Conservation (phyloP, 2,797 vertebrate genomes). For the Leptatherina wallacei region DNA sequence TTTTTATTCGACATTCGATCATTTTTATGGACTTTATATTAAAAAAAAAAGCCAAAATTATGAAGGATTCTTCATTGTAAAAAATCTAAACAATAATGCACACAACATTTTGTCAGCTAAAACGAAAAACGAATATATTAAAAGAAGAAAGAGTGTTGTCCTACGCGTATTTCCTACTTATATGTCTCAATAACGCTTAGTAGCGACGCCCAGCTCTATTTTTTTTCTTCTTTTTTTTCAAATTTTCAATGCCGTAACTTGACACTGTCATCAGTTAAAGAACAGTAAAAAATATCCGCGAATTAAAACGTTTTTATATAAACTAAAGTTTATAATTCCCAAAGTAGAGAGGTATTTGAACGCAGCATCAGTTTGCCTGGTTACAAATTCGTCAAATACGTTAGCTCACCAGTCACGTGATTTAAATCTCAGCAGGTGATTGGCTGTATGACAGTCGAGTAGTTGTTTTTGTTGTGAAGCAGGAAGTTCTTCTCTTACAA, state of each 20-base stretch:
- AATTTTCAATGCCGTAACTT: neutral
- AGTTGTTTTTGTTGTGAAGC: slow-evolving; percentile 74
- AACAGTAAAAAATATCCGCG: too few relatives aligned
- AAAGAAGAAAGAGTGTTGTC: neutral
- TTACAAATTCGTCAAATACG: slow-evolving; percentile 36
- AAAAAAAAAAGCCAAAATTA: neutral
- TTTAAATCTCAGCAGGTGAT: slow-evolving; percentile 32
- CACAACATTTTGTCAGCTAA: neutral
- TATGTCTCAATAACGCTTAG: neutral
- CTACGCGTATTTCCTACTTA: neutral
- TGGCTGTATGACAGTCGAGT: slow-evolving; percentile 58
- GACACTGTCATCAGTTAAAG: neutral
- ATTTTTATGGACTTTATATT: neutral
- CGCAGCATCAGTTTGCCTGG: slow-evolving; percentile 67
- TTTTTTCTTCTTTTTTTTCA: neutral
- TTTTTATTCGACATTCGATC: neutral
- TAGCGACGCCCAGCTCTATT: neutral
- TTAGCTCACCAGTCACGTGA: slow-evolving; percentile 72
- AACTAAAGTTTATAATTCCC: slow-evolving; percentile 3
- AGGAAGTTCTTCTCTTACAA: slow-evolving; percentile 66
- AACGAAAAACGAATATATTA: too few relatives aligned
- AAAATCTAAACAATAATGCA: neutral
- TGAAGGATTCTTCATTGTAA: neutral
- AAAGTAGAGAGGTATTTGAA: rapidly evolving
- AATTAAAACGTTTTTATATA: neutral